Evolutionary conservation across 2,888 invertebrate genomes (phyloP).

Genomic region (Ischnura elegans): DNA sequence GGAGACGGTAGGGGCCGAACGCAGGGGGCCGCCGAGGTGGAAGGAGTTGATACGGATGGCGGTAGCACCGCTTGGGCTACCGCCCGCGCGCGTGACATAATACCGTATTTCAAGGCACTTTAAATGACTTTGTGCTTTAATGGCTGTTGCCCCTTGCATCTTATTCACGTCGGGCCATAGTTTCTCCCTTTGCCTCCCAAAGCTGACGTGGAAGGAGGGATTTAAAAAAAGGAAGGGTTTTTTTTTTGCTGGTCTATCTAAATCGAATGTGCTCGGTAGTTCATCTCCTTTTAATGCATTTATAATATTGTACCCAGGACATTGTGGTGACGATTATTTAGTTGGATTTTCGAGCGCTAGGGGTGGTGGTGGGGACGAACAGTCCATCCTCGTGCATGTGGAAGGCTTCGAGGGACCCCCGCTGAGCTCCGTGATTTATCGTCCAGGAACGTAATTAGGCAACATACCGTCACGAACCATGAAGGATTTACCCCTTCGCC

Average conservation of each 20-base stretch:
- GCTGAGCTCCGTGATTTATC: not conserved
- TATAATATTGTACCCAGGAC: not conserved
- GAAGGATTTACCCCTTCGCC: not conserved
- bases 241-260: not conserved
- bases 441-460: not conserved
- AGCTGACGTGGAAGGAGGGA: not conserved
- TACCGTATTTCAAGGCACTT: constrained; percentile 60
- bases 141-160: constrained; percentile 58
- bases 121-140: constrained; percentile 64
- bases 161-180: constrained; percentile 20
- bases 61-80: not conserved
- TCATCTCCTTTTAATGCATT: constrained; percentile 26
- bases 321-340: constrained; percentile 13
- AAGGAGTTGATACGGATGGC: not conserved
- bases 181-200: constrained; percentile 38
- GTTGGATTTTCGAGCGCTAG: not conserved
- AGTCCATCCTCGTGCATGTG: not conserved
- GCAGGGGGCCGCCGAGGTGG: not conserved
- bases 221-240: too few relatives aligned
- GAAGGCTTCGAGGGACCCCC: not conserved
- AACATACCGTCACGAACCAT: constrained; percentile 21
- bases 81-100: constrained; percentile 41
- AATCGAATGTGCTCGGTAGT: constrained; percentile 2
- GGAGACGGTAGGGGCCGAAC: not conserved
- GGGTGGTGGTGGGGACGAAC: not conserved